Base-by-base conservation (phyloP, 2,888 invertebrate genomes). In the Kuschelorhynchus macadamiae region DNA sequence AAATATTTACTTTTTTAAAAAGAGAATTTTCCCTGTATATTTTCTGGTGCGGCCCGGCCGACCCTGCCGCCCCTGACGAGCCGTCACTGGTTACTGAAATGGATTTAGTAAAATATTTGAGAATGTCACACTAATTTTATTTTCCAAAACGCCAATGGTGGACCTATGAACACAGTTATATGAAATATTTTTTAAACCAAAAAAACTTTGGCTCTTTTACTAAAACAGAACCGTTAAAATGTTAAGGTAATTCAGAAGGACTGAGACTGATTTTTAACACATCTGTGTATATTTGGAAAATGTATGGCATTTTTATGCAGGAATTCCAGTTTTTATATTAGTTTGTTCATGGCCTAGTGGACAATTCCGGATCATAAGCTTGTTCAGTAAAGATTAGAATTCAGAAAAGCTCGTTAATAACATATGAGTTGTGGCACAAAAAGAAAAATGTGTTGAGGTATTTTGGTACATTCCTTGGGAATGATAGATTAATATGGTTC, bases 261-360 rank as follows among this genome's bases (percentile, higher is more conserved):
- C 39, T 41, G 32, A 25, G 42, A 20, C 30, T 32, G 18, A 30
- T 20, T 32, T 46, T 63, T 55, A 63, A 63, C 56, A 56, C 56
- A 64, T 64, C 56, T 64, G 56, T 64, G 56, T 41, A 2, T 30
- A 64, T 32, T 20, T 25, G 17, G 44, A 21, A 46, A 56, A 64
- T 64, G 56, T 64, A 64, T 64, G 53, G 56, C 39, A 64, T 20
- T 47, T 64, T 64, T 56, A 64, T 64, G 56, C 64, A 53, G 21
- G 56, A 47, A 49, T 46, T 63, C 53, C 18, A 63, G 44, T 55
- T 55, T 63, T 62, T 63, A 55, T 39, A 53, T 55, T 63, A 53
- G 17, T 25, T 46, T 20, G 53, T 52, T 53, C 20, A 17, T 14
- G 42, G n/a, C n/a, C n/a, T n/a, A n/a, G n/a, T n/a, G n/a, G n/a